Evolutionary conservation across 2,797 vertebrate species (phyloP).

Genomic region (Ctenopoma kingsleyae): DNA sequence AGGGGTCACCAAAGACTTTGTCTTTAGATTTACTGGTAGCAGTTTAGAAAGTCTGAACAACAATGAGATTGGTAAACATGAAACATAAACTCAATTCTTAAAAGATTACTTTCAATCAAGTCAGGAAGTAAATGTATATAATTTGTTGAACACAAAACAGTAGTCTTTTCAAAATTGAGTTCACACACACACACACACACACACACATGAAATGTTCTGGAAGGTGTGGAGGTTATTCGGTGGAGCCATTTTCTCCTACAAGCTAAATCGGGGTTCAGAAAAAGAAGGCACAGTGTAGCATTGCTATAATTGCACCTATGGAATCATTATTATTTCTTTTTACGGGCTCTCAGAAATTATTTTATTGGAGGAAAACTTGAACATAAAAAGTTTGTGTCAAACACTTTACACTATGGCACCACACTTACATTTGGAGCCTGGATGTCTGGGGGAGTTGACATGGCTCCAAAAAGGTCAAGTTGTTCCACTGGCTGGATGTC

Average conservation of each 20-base stretch:
- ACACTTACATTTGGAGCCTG: constrained; percentile 91
- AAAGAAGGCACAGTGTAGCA: neutral
- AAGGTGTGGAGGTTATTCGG: constrained; percentile 17
- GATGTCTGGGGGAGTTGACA: constrained; percentile 97
- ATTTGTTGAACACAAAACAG: neutral
- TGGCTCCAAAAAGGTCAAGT: constrained; percentile 95
- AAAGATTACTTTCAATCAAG: constrained; percentile 17
- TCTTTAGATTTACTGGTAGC: constrained; percentile 48
- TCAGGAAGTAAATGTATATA: neutral
- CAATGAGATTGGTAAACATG: constrained; percentile 49
- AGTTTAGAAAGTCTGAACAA: constrained; percentile 63
- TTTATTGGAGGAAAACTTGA: neutral
- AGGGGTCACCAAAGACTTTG: constrained; percentile 23
- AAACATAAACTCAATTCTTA: constrained; percentile 55
- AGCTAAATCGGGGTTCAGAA: constrained; percentile 1
- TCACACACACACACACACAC: constrained; percentile 24
- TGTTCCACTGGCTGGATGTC: constrained; percentile 89
- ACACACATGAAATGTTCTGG: constrained; percentile 41
- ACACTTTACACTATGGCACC: constrained; percentile 35
- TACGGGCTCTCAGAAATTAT: neutral
- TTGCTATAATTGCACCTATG: neutral
- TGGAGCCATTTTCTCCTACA: neutral
- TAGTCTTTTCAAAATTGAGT: constrained; percentile 57
- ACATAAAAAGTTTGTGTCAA: constrained; percentile 3
- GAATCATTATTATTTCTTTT: neutral